Base-by-base conservation (phyloP, 1,140 invertebrate species). In the Himalopsyche phryganea region DNA sequence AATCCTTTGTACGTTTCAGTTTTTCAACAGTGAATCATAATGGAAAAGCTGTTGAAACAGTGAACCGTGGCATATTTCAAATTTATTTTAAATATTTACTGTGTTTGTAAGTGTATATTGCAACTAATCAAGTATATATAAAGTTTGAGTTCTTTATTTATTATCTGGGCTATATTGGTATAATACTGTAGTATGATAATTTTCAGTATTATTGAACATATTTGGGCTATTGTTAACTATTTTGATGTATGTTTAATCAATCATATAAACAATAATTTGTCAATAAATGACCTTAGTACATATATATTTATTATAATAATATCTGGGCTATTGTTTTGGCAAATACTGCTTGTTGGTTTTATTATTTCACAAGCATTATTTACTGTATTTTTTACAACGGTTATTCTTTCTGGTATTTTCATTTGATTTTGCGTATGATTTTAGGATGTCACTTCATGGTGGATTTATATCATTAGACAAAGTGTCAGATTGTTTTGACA, bases 151-250 rank as follows among this genome's bases (percentile, higher is more conserved):
- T 59, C 38, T 56, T 56, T 17, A 28, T 35, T 46, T 63, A 38
- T 23, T 42, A 20, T 63, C 28, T 60, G 61, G 61, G 61, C 61
- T 63, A 63, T 59, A 19, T 56, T 32, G 42, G 15, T 57, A 50
- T 57, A 42, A 47, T 38, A 49, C 44, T 60, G 23, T 58, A 13
- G 23, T 45, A 41, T 38, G 23, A 9, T 28, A 50, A 54, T 36
- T 35, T 14, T 57, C 46, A 13, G 42, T 54, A 50, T 36, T 36
- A 50, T 41, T 50, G 35, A 56, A 54, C 17, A 63, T 55, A 46
- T 58, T 56, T 63, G 61, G 61, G 61, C 61, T 63, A 63, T 63
- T 63, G 61, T 47, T 48, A 28, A 41, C 57, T 63, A 57, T 57
- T 40, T 15, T 63, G 44, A 45, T 38, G 42, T 42, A 23, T 53